Evolutionary conservation across 2,888 invertebrate genomes (phyloP).

Genomic region (Allolobophora icterica): DNA sequence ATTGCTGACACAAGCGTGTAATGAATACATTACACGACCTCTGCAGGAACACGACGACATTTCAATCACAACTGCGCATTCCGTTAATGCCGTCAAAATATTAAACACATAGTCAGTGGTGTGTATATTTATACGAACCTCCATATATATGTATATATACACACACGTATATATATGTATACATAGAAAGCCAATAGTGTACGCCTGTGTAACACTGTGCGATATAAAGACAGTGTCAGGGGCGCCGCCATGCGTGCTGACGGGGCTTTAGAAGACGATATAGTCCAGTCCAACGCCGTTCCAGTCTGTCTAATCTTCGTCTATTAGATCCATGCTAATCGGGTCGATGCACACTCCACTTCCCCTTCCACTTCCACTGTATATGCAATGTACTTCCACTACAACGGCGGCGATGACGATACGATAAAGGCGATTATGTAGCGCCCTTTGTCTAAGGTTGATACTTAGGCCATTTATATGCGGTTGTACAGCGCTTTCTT

Average conservation of each 20-base stretch:
- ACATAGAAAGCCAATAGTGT: background rate
- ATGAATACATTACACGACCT: background rate
- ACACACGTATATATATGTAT: background rate
- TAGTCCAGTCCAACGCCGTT: background rate
- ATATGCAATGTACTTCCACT: background rate
- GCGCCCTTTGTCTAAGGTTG: background rate
- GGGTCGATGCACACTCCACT: background rate
- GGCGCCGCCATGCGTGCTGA: background rate
- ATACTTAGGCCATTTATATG: background rate
- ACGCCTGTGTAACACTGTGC: background rate
- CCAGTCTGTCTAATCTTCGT: background rate
- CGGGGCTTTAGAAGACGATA: background rate
- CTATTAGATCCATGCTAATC: slow-evolving; percentile 1
- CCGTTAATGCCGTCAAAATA: background rate
- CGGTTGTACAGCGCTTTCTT: background rate
- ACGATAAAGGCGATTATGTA: background rate
- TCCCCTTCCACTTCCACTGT: background rate
- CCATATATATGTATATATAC: background rate
- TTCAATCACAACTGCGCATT: background rate
- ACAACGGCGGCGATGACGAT: background rate
- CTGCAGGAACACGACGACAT: background rate
- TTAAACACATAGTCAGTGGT: background rate
- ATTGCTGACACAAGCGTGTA: slow-evolving; percentile 11
- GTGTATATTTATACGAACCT: background rate
- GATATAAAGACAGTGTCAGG: background rate